Percentiles rank a stretch among this genome's conserved stretches.
phyloP scores from a whole-genome alignment of 2,797 vertebrate species.

The Argya squamiceps region DNA sequence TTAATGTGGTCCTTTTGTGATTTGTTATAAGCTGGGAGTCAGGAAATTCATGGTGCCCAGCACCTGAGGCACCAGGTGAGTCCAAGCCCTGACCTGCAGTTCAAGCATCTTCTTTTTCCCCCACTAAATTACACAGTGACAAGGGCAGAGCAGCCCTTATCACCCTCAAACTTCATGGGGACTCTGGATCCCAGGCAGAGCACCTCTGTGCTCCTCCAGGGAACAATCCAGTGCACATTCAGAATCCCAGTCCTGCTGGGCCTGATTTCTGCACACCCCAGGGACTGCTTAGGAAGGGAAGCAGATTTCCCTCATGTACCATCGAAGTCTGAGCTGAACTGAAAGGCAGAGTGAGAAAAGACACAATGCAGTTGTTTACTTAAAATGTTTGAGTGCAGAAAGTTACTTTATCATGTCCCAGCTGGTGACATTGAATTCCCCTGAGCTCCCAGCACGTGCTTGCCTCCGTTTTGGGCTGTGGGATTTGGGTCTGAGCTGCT shows the following conservation, averaged over 20 bases:
- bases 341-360: constrained; percentile 32
- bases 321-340: neutral
- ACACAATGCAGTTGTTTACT: neutral
- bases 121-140: neutral
- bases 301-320: neutral
- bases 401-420: neutral
- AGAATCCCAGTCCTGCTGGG: neutral
- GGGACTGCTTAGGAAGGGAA: neutral
- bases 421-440: constrained; percentile 34
- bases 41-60: neutral
- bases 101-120: neutral
- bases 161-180: neutral
- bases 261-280: neutral
- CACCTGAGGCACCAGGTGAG: neutral
- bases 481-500: constrained; percentile 8
- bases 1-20: neutral
- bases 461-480: neutral
- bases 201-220: neutral
- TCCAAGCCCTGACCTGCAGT: neutral
- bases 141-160: neutral
- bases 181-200: neutral
- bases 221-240: neutral
- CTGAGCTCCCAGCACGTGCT: neutral
- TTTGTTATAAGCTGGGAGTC: neutral
- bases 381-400: neutral